Evolutionary conservation across 2,113 vertebrate species (phyloP).

Genomic region (Spermophilus dauricus): DNA sequence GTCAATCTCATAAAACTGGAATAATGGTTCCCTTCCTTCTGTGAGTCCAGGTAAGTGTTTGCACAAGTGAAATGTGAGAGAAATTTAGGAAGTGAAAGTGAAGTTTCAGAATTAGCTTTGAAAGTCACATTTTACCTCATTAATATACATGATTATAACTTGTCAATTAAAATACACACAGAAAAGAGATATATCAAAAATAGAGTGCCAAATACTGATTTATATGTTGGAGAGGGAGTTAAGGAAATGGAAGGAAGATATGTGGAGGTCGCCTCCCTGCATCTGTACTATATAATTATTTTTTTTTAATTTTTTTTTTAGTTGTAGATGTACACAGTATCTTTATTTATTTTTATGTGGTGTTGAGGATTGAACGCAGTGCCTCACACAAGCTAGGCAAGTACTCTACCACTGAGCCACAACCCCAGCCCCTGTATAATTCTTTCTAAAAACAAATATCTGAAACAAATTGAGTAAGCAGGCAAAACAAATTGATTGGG

Average conservation of each 20-base stretch:
- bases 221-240: background rate
- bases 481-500: background rate
- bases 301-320: background rate
- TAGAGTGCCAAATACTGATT: background rate
- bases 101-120: background rate
- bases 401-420: no score
- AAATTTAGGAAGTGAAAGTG: background rate
- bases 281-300: background rate
- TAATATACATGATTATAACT: background rate
- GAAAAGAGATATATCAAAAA: background rate
- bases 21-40: background rate
- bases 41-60: background rate
- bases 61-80: background rate
- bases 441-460: background rate
- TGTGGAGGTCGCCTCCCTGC: background rate
- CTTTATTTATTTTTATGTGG: no score
- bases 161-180: background rate
- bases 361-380: no score
- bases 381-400: no score
- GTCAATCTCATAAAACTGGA: background rate
- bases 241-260: background rate
- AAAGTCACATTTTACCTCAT: background rate
- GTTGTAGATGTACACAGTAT: no score
- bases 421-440: background rate
- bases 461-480: background rate